A percentile compares a stretch with the other conserved stretches of the same genome.
These are phyloP conservation scores for Mesocricetus auratus DNA, from an alignment of 2,113 vertebrate species.

Conservation along the genomic window DNA sequence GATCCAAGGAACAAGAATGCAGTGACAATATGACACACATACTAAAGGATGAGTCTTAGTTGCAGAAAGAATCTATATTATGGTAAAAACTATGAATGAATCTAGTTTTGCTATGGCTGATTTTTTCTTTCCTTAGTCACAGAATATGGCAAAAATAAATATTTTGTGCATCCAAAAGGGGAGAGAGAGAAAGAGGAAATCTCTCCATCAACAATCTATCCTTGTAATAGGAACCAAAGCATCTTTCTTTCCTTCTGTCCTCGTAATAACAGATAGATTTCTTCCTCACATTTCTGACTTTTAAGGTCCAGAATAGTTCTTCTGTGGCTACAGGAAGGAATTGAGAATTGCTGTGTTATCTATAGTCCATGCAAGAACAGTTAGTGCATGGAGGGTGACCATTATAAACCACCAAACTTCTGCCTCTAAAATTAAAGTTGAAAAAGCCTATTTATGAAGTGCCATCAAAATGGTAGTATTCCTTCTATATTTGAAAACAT, in stretches of 20 bases:
- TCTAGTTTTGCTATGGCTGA: background rate
- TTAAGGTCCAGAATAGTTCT: slow-evolving; percentile 14
- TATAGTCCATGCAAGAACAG: background rate
- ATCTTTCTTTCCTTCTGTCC: background rate
- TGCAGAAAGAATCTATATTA: background rate
- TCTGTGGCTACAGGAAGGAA: slow-evolving; percentile 54
- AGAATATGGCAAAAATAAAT: background rate
- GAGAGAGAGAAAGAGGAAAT: background rate
- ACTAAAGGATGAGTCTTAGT: background rate
- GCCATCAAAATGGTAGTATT: slow-evolving; percentile 43
- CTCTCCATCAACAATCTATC: background rate
- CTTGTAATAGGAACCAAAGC: background rate
- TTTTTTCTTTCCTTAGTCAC: background rate
- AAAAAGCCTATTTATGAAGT: slow-evolving; percentile 37
- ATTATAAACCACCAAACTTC: slow-evolving; percentile 38
- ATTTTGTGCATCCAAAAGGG: background rate
- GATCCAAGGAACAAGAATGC: background rate
- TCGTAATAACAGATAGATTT: slow-evolving; percentile 7
- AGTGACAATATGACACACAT: background rate
- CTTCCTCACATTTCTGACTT: background rate
- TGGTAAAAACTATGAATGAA: background rate
- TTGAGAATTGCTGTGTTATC: background rate
- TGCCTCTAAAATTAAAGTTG: background rate
- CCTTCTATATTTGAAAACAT: slow-evolving; percentile 45
- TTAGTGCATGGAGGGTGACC: background rate